Percentiles rank a stretch among this genome's conserved stretches.
Evolutionary conservation across 2,113 vertebrate species (phyloP).

Genomic region (Steatornis caripensis): DNA sequence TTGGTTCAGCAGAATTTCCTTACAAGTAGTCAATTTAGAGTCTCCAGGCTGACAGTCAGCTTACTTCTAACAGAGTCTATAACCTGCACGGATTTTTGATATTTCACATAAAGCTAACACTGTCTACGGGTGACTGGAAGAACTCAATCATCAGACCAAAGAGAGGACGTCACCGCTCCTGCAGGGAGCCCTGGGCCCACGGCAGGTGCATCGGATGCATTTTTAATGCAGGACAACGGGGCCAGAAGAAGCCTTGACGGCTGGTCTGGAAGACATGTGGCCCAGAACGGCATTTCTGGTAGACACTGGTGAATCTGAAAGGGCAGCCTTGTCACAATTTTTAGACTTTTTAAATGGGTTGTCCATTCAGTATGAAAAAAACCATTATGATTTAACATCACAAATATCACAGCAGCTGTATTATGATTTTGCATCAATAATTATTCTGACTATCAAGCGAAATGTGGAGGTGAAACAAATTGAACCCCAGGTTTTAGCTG

Average conservation of each 20-base stretch:
- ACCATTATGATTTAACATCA: neutral
- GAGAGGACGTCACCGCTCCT: slow-evolving; percentile 14
- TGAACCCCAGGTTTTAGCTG: neutral
- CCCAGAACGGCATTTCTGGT: slow-evolving; percentile 12
- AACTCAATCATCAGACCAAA: slow-evolving; percentile 33
- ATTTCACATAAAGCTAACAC: slow-evolving; percentile 51
- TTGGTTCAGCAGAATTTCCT: slow-evolving; percentile 81
- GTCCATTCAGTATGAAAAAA: neutral
- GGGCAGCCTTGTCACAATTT: neutral
- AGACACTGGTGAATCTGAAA: neutral
- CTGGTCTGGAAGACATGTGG: neutral
- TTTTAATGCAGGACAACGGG: slow-evolving; percentile 62
- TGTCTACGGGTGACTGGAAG: slow-evolving; percentile 38
- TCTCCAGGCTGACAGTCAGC: slow-evolving; percentile 77
- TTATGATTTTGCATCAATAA: neutral
- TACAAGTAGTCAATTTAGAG: slow-evolving; percentile 82
- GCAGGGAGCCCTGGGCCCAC: neutral
- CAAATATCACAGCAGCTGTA: neutral
- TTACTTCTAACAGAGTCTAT: slow-evolving; percentile 84
- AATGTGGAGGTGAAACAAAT: neutral
- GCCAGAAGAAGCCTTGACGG: slow-evolving; percentile 11
- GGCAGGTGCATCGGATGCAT: slow-evolving; percentile 43
- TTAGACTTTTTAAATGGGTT: neutral
- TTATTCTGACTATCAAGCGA: neutral
- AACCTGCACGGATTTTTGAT: slow-evolving; percentile 76